Evolutionary conservation across 2,888 invertebrate species (phyloP), one percentile per base, ranked within the genome.

Genomic region (Amblyjoppa fuscipennis): DNA sequence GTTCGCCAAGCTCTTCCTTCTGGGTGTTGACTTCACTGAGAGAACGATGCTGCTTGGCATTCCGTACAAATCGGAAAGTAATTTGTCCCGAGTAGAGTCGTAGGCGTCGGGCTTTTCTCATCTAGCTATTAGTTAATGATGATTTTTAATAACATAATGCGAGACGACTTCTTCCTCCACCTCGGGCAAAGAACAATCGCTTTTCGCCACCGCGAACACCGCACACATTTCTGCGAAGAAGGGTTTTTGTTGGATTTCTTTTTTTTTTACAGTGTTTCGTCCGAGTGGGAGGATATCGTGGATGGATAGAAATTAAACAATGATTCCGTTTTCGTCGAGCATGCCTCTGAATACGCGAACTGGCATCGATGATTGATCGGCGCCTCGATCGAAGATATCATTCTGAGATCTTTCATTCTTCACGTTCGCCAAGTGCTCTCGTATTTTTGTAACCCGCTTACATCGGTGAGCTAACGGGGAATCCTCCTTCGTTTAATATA

Each of bases 51-150:
- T 25, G 68, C 76, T 16, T 28, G 49, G 25, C 28, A 38, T 70
- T 13, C 53, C 69, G 68, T 69, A 49, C 51, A 51, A 83, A 79
- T 71, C 71, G 80, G 13, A 74, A 80, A 83, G 68, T 83, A 59
- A 83, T 83, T 74, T 45, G 45, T 56, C 61, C 74, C 34, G 79
- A 69, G 75, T 69, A 41, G 68, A 49, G 25, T n/a, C 25, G 61
- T 20, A n/a, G n/a, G 66, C 25, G 49, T 16, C n/a, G 11, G 11
- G 5, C 61, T 41, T 34, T 53, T 76, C 56, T 68, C 77, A 53
- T 56, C 79, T 51, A 69, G 87, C 88, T 88, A 85, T 88, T 87
- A 87, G 80, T 85, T 88, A 82, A 88, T 88, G 85, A 87, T 83
- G 71, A 87, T 85, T 87, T 87, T 85, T 85, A 85, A 87, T 87